Evolutionary conservation across 2,113 vertebrate species (phyloP).

Genomic region (Brienomyrus longianalis): DNA sequence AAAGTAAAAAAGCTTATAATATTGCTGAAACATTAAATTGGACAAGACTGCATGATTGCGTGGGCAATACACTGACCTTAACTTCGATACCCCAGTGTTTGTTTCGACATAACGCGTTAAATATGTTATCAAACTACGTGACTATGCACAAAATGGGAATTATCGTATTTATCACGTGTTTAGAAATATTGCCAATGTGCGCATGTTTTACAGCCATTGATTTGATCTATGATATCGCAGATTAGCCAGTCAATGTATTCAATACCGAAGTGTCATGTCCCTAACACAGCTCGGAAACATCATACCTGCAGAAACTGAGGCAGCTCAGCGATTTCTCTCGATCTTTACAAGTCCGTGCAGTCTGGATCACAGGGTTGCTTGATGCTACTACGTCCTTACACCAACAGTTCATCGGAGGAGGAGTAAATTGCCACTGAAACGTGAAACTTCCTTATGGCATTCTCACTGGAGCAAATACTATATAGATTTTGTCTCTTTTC

Average conservation of each 20-base stretch:
- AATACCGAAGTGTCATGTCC: not conserved
- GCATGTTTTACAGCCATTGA: not conserved
- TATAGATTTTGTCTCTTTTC: not conserved
- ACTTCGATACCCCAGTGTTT: not conserved
- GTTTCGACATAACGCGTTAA: not conserved
- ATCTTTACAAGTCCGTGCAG: not conserved
- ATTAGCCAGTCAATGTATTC: not conserved
- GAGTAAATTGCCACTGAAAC: slow-evolving; percentile 4
- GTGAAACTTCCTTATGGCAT: not conserved
- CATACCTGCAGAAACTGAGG: slow-evolving; percentile 13
- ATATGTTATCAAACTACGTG: not conserved
- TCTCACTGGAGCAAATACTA: not conserved
- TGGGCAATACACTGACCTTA: slow-evolving; percentile 1
- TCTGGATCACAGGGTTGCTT: not conserved
- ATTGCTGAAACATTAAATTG: not conserved
- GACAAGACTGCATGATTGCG: not conserved
- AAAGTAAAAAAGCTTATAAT: not conserved
- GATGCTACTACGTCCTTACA: slow-evolving; percentile 15
- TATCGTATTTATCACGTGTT: not conserved
- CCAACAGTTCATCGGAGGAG: slow-evolving; percentile 19
- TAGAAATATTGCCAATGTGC: not conserved
- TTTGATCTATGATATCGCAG: not conserved
- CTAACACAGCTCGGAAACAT: not conserved
- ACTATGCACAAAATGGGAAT: not conserved
- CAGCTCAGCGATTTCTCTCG: not conserved